Evolutionary conservation across 2,888 invertebrate genomes (phyloP), one percentile per base, ranked within the genome.

Genomic region (Scaeva pyrastri): DNA sequence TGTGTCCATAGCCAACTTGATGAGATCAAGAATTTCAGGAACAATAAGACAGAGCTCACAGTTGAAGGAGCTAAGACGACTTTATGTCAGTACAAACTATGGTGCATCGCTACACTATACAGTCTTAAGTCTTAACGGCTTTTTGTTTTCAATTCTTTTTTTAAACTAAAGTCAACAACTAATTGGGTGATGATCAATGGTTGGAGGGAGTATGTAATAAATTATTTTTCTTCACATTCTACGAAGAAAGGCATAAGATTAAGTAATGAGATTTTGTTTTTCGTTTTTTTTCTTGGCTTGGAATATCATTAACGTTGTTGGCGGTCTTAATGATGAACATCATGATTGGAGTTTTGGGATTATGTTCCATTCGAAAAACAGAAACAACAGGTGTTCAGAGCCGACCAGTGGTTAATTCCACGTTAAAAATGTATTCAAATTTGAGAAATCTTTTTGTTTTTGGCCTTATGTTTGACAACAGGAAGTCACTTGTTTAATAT

Each of bases 181-280:
- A 86, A 86, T 86, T 86, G 82, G 86, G 82, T 86, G 86, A 81
- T 86, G 86, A 86, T 86, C 86, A 86, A 86, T 86, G 82, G 86
- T 19, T 31, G 48, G 77, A 77, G 58, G 66, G 77, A 66, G 78
- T 52, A 50, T 86, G 82, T 78, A 82, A 86, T 86, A 86, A 86
- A 86, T 86, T 86, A 82, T 23, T 74, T 14, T 71, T 23, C 70
- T 73, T 68, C 72, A 68, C 68, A 75, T 48, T 41, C 23, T 26
- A 14, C 14, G 36, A 11, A 6, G 0, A 12, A 10, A n/a, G n/a
- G 26, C 14, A 31, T 31, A 8, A 14, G 70, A 85, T 85, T 85
- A 82, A 86, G 36, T 78, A 50, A 58, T 41, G 64, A 74, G 77
- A 82, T 82, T 68, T 86, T 86, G 77, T 77, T 80, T 56, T 76